These are phyloP conservation scores for Magallana gigas DNA, from an alignment of 1,140 invertebrate species.

Conservation along the genomic window DNA sequence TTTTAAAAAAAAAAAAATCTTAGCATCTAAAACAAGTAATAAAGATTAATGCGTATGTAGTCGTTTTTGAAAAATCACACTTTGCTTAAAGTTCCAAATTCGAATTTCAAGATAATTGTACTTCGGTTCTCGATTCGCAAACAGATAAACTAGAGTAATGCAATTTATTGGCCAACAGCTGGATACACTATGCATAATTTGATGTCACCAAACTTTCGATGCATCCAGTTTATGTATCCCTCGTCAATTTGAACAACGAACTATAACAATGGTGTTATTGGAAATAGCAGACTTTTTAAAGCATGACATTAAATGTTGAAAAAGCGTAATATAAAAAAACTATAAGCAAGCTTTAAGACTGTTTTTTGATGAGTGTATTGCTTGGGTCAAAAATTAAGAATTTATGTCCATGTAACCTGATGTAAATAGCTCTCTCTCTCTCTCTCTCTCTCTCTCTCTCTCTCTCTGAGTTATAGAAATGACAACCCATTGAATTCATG, in stretches of 20 bases:
- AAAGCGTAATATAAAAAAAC: no score
- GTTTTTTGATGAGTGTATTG: no score
- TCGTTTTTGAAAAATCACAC: background rate
- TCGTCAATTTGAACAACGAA: no score
- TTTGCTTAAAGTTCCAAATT: background rate
- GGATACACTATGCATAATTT: background rate
- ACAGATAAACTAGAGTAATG: background rate
- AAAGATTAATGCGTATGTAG: no score
- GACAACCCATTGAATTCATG: background rate
- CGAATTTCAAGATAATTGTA: background rate
- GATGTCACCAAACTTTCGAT: background rate
- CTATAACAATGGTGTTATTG: no score
- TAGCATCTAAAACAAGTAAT: no score
- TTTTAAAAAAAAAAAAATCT: no score
- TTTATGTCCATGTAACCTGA: no score
- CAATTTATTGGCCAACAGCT: background rate
- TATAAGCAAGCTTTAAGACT: no score
- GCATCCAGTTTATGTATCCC: background rate
- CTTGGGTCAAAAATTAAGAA: no score
- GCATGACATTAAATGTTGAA: no score
- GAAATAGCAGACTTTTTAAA: no score
- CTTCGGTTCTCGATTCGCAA: background rate
- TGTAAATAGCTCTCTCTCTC: background rate
- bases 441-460: background rate
- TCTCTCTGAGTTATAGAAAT: background rate